A percentile compares a stretch with the other conserved stretches of the same genome.
Evolutionary conservation across 2,113 vertebrate genomes (phyloP).

Genomic region (Carassius gibelio): DNA sequence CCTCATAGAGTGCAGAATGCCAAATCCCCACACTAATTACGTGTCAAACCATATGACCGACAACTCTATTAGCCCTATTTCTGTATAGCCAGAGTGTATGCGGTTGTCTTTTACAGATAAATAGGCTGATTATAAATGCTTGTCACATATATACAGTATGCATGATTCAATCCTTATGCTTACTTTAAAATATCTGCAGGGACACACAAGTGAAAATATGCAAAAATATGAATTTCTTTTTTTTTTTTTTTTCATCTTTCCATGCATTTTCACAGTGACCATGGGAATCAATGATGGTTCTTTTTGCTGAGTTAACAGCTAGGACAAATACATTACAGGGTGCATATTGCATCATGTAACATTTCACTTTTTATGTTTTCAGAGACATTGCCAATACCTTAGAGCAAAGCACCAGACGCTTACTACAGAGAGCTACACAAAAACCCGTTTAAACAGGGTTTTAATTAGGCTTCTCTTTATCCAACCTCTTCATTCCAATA

Average conservation of each 20-base stretch:
- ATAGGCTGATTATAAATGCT: conserved; percentile 23
- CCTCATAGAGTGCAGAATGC: conserved; percentile 15
- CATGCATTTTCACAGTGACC: neutral
- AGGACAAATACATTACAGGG: neutral
- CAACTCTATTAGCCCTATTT: conserved; percentile 28
- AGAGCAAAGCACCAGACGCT: neutral
- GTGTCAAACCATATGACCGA: conserved; percentile 35
- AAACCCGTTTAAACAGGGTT: conserved; percentile 38
- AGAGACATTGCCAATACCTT: neutral
- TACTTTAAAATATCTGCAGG: neutral
- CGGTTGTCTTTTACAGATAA: conserved; percentile 20
- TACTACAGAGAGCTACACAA: conserved; percentile 25
- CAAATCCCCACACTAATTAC: conserved; percentile 24
- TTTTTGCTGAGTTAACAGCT: neutral
- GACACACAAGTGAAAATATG: neutral
- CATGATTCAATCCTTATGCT: neutral
- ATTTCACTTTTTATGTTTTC: conserved; percentile 2
- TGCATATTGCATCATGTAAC: neutral
- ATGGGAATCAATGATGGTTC: neutral
- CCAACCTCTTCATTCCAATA: conserved; percentile 30
- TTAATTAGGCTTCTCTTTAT: conserved; percentile 37
- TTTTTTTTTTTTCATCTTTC: neutral
- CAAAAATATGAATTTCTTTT: too few species aligned
- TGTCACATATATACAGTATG: neutral
- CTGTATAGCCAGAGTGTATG: neutral